Evolutionary conservation across 2,113 vertebrate genomes (phyloP).

Genomic region (Henicopernis longicauda): DNA sequence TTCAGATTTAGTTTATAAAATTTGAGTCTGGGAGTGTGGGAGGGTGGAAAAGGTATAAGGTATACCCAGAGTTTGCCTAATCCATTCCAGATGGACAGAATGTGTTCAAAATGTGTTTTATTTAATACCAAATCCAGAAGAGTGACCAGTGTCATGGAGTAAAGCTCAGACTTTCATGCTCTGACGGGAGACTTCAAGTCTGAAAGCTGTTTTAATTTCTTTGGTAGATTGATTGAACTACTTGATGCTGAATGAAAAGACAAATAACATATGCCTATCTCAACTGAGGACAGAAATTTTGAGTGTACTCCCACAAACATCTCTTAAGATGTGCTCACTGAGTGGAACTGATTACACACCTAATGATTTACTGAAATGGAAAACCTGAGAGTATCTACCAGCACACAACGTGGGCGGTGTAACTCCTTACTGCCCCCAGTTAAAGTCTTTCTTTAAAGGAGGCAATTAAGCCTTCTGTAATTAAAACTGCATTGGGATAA

Average conservation of each 20-base stretch:
- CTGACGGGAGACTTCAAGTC: not conserved
- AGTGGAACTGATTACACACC: not conserved
- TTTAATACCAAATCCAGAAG: slow-evolving; percentile 10
- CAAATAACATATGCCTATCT: not conserved
- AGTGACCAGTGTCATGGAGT: not conserved
- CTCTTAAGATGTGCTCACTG: not conserved
- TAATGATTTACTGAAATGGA: not conserved
- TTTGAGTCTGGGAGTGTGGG: not conserved
- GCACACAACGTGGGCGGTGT: not conserved
- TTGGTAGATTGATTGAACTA: not conserved
- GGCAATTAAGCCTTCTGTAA: not conserved
- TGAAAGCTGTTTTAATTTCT: not conserved
- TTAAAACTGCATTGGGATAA: not conserved
- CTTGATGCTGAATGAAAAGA: not conserved
- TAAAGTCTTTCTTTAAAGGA: not conserved
- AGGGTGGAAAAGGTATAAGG: slow-evolving; percentile 10
- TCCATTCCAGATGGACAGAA: slow-evolving; percentile 27
- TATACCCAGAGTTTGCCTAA: not conserved
- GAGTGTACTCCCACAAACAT: not conserved
- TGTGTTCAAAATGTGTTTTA: not conserved
- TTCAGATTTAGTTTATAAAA: not conserved
- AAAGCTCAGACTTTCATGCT: not conserved
- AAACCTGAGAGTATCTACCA: not conserved
- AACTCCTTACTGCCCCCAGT: not conserved
- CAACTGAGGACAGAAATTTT: not conserved